phyloP scores from a whole-genome alignment of 2,797 vertebrate species.

The Enteromius anoplus region DNA sequence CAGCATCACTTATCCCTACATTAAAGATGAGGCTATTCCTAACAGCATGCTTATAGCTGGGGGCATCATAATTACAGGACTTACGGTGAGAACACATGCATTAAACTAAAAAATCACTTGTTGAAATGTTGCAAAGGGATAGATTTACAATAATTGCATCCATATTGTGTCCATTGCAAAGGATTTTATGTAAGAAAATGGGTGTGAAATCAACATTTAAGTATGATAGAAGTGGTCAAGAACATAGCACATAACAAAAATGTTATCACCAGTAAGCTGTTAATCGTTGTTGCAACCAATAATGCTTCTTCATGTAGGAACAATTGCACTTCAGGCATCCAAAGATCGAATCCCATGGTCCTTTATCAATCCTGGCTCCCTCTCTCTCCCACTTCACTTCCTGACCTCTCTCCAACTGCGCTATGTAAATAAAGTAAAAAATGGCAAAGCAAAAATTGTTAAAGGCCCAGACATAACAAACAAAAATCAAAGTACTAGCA shows the following conservation, averaged over 20 bases:
- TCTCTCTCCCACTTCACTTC: background rate
- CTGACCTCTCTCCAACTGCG: background rate
- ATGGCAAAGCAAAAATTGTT: background rate
- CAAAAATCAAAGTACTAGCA: background rate
- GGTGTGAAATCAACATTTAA: background rate
- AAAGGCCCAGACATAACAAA: background rate
- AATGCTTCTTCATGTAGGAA: background rate
- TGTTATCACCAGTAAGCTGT: background rate
- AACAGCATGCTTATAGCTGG: constrained; percentile 76
- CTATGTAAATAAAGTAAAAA: background rate
- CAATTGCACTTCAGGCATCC: background rate
- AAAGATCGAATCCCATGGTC: background rate
- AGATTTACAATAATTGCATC: background rate
- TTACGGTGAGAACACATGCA: constrained; percentile 70
- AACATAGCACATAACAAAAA: background rate
- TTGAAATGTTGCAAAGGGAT: background rate
- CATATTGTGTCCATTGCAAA: background rate
- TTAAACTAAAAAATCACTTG: background rate
- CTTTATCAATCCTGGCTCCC: background rate
- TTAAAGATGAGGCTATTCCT: constrained; percentile 70
- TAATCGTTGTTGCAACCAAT: background rate
- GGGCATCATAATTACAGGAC: constrained; percentile 78
- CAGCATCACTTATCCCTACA: constrained; percentile 78
- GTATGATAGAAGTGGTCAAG: background rate
- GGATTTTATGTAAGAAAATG: background rate